Evolutionary conservation across 1,140 invertebrate genomes (phyloP), one percentile per base, ranked within the genome.

Genomic region (Magallana angulata): DNA sequence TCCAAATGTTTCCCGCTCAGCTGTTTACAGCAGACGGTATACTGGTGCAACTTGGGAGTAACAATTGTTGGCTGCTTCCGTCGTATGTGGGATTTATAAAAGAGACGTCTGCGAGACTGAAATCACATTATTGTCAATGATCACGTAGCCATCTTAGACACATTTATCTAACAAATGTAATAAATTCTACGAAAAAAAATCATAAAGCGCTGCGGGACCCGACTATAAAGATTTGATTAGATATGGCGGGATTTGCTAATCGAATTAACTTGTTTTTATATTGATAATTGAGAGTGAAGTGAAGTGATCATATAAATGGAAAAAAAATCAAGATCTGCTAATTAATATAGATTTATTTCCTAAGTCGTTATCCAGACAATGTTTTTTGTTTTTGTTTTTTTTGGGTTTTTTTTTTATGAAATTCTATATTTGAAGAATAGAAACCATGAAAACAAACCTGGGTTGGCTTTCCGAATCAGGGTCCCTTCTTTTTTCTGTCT

Each of bases 41-140:
- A 36, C 68, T 76, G 68, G 68, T 76, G 68, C 68, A 76, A 76
- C 68, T 76, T 76, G 68, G 68, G 68, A 76, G 68, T 30, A 76
- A 30, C 68, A 76, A 76, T 76, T 76, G 68, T 76, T 30, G 68
- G 68, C 68, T 76, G 68, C 68, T 76, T 76, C 68, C 68, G 68
- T 76, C 68, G 14, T 76, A 76, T 12, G 68, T 76, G 68, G 68
- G 68, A 76, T 76, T 76, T 30, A 76, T 76, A 76, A 76, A 76
- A 76, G 68, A 76, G 68, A 76, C 68, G 68, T 76, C 68, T 76
- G 68, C 68, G 68, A 76, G 68, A 76, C 68, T 76, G 68, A 76
- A 76, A 76, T 76, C 68, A 76, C 68, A 76, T 76, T 30, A 76
- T 9, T 76, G 68, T 48, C 68, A 76, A 76, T 76, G 24, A 76